Evolutionary conservation across 2,113 vertebrate genomes (phyloP).

Genomic region (Agelaius tricolor): DNA sequence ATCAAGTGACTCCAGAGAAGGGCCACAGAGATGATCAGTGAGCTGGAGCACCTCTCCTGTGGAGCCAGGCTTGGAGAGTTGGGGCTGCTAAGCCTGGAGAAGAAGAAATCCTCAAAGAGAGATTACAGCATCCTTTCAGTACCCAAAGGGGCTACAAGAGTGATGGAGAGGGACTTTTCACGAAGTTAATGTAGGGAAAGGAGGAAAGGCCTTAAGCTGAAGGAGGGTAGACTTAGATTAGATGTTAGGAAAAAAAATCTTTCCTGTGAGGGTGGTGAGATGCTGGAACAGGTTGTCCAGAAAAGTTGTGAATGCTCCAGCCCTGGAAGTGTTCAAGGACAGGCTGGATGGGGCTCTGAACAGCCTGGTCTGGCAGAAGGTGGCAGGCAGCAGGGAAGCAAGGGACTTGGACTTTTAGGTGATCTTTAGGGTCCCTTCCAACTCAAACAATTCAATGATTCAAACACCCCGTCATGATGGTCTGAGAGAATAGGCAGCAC

Average conservation of each 20-base stretch:
- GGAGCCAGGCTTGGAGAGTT: background rate
- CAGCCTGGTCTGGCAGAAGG: background rate
- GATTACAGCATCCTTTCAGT: background rate
- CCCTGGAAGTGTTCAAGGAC: background rate
- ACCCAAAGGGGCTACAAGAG: background rate
- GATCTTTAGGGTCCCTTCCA: background rate
- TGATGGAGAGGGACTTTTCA: background rate
- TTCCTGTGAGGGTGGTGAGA: background rate
- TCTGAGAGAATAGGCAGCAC: background rate
- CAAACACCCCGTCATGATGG: background rate
- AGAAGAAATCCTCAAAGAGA: background rate
- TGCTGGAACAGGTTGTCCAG: background rate
- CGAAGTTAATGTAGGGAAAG: background rate
- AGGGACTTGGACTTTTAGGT: background rate
- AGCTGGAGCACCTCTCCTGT: background rate
- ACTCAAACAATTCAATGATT: background rate
- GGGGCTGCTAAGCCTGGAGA: background rate
- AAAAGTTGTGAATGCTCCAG: background rate
- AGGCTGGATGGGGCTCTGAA: background rate
- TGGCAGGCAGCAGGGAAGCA: background rate
- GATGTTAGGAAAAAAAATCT: background rate
- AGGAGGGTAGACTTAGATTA: background rate
- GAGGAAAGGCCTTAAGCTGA: background rate
- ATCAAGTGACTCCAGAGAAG: accelerated
- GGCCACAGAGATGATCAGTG: too few species aligned